Evolutionary conservation across 2,888 invertebrate species (phyloP).

Genomic region (Mesochorus sp.): DNA sequence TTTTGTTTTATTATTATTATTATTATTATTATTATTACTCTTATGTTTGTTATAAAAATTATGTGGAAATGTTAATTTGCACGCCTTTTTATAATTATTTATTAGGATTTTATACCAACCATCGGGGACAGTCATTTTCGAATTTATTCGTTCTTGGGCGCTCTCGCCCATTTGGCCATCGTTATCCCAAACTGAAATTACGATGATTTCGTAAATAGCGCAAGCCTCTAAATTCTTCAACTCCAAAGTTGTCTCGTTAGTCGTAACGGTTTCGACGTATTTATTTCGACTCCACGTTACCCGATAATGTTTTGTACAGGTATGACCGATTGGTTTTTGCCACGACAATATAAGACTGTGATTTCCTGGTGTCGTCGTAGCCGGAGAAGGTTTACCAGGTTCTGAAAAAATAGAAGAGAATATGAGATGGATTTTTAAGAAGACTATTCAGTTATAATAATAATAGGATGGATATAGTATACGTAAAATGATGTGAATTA

Average conservation of each 20-base stretch:
- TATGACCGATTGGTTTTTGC: conserved; percentile 68
- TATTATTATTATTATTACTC: neutral
- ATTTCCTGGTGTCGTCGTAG: conserved; percentile 60
- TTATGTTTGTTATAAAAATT: too few relatives aligned
- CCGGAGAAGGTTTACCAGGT: conserved; percentile 63
- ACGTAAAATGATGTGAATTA: too few relatives aligned
- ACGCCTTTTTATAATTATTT: neutral
- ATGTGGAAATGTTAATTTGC: too few relatives aligned
- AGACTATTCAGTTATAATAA: too few relatives aligned
- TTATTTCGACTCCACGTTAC: conserved; percentile 61
- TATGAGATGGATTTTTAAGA: too few relatives aligned
- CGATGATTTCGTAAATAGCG: conserved; percentile 64
- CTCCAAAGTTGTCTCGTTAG: conserved; percentile 54
- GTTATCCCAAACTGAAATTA: conserved; percentile 66
- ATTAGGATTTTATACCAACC: conserved; percentile 35
- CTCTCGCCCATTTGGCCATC: conserved; percentile 62
- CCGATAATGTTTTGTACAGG: conserved; percentile 70
- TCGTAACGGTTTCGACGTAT: conserved; percentile 12
- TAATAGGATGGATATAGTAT: neutral
- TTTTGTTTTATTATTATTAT: neutral
- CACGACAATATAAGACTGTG: conserved; percentile 68
- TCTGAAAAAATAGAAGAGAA: conserved; percentile 58
- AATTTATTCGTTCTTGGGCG: conserved; percentile 33
- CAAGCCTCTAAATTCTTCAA: conserved; percentile 70
- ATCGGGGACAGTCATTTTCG: conserved; percentile 56